phyloP scores from a whole-genome alignment of 2,888 invertebrate genomes.

The Taphrorychus bicolor region DNA sequence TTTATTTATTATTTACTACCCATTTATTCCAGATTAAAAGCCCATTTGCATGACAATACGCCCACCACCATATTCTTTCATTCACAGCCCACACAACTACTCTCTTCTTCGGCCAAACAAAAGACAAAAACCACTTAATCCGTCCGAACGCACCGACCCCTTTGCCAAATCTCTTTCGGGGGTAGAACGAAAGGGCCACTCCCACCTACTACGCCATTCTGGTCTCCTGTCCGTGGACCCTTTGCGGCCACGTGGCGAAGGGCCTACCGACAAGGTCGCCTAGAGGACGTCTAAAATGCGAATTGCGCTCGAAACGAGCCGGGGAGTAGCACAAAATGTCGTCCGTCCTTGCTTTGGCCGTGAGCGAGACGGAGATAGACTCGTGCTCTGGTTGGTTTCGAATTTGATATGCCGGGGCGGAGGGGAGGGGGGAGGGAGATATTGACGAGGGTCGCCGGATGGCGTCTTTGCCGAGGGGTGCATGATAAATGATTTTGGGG shows the following conservation, averaged over 20 bases:
- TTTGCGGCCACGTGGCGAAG: slow-evolving; percentile 53
- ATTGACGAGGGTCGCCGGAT: slow-evolving; percentile 34
- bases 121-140: not conserved
- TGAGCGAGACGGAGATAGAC: slow-evolving; percentile 32
- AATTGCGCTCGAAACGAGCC: not conserved
- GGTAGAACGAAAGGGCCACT: slow-evolving; percentile 48
- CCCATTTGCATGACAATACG: no score
- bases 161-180: slow-evolving; percentile 15
- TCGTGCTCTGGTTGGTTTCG: slow-evolving; percentile 18
- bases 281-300: slow-evolving; percentile 41
- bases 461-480: slow-evolving; percentile 28
- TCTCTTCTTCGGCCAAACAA: not conserved
- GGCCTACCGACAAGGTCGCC: slow-evolving; percentile 49
- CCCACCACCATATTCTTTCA: not conserved
- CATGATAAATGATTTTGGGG: slow-evolving; percentile 19
- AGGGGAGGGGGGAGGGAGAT: slow-evolving; percentile 16
- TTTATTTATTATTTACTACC: no score
- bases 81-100: not conserved
- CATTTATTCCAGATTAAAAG: no score
- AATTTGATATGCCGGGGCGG: not conserved
- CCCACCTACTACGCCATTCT: slow-evolving; percentile 49
- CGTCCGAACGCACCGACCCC: not conserved
- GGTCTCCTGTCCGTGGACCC: slow-evolving; percentile 52
- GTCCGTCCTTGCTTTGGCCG: slow-evolving; percentile 23
- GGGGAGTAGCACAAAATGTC: slow-evolving; percentile 35